Conservation (phyloP, 2,797 vertebrate genomes). For the Lepus townsendii region DNA sequence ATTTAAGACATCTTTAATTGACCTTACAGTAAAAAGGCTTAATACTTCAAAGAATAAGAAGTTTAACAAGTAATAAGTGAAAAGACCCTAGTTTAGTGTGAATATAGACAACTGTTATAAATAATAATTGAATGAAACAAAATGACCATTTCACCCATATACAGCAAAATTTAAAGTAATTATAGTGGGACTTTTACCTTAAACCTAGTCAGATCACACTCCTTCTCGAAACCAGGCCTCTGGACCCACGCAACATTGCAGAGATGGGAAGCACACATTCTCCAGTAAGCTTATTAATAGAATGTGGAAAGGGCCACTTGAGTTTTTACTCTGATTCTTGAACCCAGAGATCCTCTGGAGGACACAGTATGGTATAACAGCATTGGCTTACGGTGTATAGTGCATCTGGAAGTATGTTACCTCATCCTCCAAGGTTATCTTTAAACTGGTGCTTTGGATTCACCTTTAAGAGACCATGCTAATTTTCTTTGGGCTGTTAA, state of each 20-base stretch:
- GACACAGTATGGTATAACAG: neutral
- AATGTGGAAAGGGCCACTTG: neutral
- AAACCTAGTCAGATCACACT: neutral
- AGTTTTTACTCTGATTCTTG: neutral
- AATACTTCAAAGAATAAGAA: no score
- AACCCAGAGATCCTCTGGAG: neutral
- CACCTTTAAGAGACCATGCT: neutral
- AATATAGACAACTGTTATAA: no score
- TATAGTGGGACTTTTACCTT: neutral
- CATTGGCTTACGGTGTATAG: neutral
- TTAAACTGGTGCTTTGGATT: neutral
- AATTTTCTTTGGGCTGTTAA: neutral
- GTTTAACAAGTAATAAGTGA: no score
- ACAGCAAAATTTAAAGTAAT: neutral
- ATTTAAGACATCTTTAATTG: no score
- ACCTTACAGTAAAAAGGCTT: no score
- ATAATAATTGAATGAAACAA: no score
- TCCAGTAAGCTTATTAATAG: neutral
- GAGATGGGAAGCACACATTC: neutral
- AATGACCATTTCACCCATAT: no score
- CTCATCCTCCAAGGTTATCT: neutral
- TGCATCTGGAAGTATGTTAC: neutral
- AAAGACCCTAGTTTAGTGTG: no score
- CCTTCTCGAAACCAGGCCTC: neutral
- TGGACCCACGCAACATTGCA: neutral